Evolutionary conservation across 2,888 invertebrate genomes (phyloP).

Genomic region (Cerceris ruficornis): DNA sequence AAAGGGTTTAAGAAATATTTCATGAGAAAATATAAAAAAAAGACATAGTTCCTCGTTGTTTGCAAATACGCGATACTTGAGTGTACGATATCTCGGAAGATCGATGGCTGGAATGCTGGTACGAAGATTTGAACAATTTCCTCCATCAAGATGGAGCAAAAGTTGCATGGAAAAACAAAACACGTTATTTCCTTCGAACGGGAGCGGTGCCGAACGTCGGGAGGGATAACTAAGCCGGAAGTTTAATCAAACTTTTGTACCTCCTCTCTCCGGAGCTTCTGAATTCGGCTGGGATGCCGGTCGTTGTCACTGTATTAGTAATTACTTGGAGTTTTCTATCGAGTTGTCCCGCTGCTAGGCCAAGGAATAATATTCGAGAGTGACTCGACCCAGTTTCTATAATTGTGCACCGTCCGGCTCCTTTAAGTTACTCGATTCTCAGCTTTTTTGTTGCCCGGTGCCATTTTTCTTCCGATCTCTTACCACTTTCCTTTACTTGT

Average conservation of each 20-base stretch:
- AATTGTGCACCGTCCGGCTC: slow-evolving; percentile 48
- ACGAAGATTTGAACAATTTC: background rate
- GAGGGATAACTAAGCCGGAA: slow-evolving; percentile 20
- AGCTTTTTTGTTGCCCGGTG: slow-evolving; percentile 9
- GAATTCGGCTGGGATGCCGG: slow-evolving; percentile 42
- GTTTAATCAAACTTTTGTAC: slow-evolving; percentile 51
- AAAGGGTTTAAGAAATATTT: no score
- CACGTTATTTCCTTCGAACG: slow-evolving; percentile 6
- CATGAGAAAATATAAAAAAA: no score
- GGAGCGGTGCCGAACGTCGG: background rate
- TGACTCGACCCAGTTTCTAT: slow-evolving; percentile 54
- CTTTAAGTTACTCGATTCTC: slow-evolving; percentile 40
- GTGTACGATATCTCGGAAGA: no score
- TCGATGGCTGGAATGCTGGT: background rate
- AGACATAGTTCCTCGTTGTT: no score
- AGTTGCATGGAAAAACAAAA: slow-evolving; percentile 3
- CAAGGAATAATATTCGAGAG: slow-evolving; percentile 53
- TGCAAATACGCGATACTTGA: no score
- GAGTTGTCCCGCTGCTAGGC: slow-evolving; percentile 23
- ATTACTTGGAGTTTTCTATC: slow-evolving; percentile 48
- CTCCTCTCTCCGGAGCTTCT: slow-evolving; percentile 5
- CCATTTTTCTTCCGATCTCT: slow-evolving; percentile 10
- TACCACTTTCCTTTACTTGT: slow-evolving; percentile 11
- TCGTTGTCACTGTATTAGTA: slow-evolving; percentile 39
- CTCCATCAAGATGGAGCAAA: background rate